A percentile compares a stretch with the other conserved stretches of the same genome.
Conservation (phyloP, 2,888 invertebrate genomes). For the Apoderus coryli region DNA sequence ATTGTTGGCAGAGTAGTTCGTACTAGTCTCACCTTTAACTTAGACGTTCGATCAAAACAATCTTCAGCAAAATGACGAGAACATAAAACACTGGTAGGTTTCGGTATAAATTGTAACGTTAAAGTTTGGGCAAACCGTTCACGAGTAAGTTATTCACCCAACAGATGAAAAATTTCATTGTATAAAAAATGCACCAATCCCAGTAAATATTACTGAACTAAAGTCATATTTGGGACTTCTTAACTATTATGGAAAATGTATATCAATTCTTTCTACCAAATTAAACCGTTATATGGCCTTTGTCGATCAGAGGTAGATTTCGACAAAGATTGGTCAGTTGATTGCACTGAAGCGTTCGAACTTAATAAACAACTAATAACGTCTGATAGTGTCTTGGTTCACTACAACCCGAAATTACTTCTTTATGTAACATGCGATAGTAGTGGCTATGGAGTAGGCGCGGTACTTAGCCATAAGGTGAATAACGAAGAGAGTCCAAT, state of each 20-base stretch:
- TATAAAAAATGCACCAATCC: conserved; percentile 12
- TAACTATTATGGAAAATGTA: conserved; percentile 17
- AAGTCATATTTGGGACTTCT: conserved; percentile 15
- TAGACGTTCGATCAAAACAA: too few relatives aligned
- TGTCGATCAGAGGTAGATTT: conserved; percentile 9
- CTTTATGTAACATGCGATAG: conserved; percentile 17
- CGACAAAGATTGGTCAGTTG: conserved; percentile 15
- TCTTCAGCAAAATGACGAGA: conserved; percentile 9
- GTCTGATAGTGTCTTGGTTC: conserved; percentile 14
- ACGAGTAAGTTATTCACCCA: conserved; percentile 9
- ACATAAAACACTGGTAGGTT: conserved; percentile 8
- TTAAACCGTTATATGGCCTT: conserved; percentile 14
- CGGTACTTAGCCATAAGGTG: conserved; percentile 17
- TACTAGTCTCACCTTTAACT: too few relatives aligned
- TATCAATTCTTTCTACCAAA: conserved; percentile 16
- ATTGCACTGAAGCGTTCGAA: conserved; percentile 14
- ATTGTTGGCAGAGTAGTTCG: too few relatives aligned
- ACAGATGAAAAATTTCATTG: conserved; percentile 13
- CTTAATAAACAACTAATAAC: conserved; percentile 16
- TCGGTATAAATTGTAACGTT: conserved; percentile 1
- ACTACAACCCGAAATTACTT: conserved; percentile 16
- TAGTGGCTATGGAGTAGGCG: conserved; percentile 18
- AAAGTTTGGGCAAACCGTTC: conserved; percentile 11
- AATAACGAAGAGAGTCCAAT: conserved; percentile 15
- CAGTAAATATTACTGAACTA: conserved; percentile 13